Evolutionary conservation across 2,888 invertebrate genomes (phyloP).

Genomic region (Rhopalosiphum nymphaeae): DNA sequence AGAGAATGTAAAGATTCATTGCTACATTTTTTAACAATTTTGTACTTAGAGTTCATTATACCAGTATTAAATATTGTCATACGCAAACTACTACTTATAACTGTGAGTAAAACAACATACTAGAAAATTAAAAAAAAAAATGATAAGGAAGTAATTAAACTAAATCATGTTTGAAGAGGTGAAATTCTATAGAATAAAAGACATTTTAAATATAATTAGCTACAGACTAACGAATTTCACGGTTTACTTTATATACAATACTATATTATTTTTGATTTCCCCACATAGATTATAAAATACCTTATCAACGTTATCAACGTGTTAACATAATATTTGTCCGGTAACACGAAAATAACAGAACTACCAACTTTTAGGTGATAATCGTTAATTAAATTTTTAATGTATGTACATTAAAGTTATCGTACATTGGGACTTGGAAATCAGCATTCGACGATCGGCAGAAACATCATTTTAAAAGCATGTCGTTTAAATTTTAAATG

Average conservation of each 20-base stretch:
- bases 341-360: not conserved
- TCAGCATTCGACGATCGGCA: not conserved
- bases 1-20: slow-evolving; percentile 61
- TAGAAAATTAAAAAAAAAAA: not conserved
- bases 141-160: not conserved
- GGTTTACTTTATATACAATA: slow-evolving; percentile 41
- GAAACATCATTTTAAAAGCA: not conserved
- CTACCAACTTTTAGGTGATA: slow-evolving; percentile 3
- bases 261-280: not conserved
- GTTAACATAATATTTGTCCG: not conserved
- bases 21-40: slow-evolving; percentile 47
- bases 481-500: not conserved
- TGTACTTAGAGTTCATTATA: slow-evolving; percentile 52
- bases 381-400: not conserved
- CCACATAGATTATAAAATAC: slow-evolving; percentile 10
- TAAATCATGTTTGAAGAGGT: slow-evolving; percentile 10
- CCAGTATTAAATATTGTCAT: not conserved
- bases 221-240: slow-evolving; percentile 56
- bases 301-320: slow-evolving; percentile 36
- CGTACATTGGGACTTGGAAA: not conserved
- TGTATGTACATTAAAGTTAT: not conserved
- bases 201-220: slow-evolving; percentile 59
- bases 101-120: slow-evolving; percentile 10
- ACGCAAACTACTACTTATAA: not conserved
- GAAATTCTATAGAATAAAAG: not conserved